phyloP scores from a whole-genome alignment of 1,140 invertebrate genomes.

The Zaprionus inermis region DNA sequence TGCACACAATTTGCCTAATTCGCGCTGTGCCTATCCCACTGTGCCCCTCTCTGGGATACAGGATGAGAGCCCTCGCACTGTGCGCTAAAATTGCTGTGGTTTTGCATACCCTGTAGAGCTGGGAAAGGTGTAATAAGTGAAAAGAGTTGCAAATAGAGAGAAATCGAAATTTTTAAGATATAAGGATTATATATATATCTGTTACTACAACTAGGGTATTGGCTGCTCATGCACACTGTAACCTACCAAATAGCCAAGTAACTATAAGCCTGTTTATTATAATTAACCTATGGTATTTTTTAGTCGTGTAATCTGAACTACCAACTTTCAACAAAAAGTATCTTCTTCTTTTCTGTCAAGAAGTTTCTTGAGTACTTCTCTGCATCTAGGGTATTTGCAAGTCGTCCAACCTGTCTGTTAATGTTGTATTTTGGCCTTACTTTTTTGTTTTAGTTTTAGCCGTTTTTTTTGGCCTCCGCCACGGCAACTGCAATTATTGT shows the following conservation, averaged over 20 bases:
- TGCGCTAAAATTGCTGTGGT: constrained; percentile 70
- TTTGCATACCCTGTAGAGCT: constrained; percentile 31
- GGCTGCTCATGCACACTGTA: too few species aligned
- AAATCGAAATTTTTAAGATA: neutral
- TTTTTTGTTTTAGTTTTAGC: constrained; percentile 5
- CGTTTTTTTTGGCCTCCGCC: constrained; percentile 44
- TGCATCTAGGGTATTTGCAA: constrained; percentile 9
- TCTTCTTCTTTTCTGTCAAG: neutral
- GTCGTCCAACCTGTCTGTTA: neutral
- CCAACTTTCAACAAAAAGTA: neutral
- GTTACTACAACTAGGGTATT: too few species aligned
- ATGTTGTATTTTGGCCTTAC: constrained; percentile 12
- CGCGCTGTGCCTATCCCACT: constrained; percentile 27
- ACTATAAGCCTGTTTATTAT: neutral
- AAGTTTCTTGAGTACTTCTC: neutral
- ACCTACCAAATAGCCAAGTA: too few species aligned
- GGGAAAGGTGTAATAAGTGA: neutral
- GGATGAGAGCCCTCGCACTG: constrained; percentile 60
- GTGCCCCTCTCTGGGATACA: neutral
- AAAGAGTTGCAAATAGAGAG: neutral
- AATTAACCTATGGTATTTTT: neutral
- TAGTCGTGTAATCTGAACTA: neutral
- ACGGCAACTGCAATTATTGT: constrained; percentile 80
- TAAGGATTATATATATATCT: too few species aligned
- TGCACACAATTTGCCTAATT: constrained; percentile 81